Conservation (phyloP, 2,113 vertebrate species). For the Anoplopoma fimbria region DNA sequence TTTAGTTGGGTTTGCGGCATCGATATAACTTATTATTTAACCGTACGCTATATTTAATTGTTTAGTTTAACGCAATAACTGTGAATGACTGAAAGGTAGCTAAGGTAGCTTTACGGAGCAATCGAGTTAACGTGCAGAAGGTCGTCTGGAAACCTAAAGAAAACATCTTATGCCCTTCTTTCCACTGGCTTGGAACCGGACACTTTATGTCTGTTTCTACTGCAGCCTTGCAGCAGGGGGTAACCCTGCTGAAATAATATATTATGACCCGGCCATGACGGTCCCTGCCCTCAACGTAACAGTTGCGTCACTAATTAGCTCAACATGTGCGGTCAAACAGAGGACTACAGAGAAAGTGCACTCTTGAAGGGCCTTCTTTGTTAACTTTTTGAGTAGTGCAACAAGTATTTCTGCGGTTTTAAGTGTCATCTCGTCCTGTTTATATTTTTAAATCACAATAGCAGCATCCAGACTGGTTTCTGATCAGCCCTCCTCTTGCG, state of each 20-base stretch:
- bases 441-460: not conserved
- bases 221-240: slow-evolving; percentile 21
- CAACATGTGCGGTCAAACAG: slow-evolving; percentile 47
- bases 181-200: slow-evolving; percentile 9
- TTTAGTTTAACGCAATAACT: not conserved
- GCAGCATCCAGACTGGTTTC: not conserved
- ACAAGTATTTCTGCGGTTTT: too few relatives aligned
- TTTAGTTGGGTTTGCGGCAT: not conserved
- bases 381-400: not conserved
- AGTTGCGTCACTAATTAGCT: slow-evolving; percentile 28
- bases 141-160: not conserved
- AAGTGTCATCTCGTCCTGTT: not conserved
- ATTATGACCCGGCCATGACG: slow-evolving; percentile 28
- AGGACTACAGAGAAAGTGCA: too few relatives aligned
- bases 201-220: slow-evolving; percentile 5
- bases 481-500: not conserved
- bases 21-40: not conserved
- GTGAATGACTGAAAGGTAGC: too few relatives aligned
- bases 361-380: not conserved
- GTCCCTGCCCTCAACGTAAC: slow-evolving; percentile 31
- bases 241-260: slow-evolving; percentile 28
- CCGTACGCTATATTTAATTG: not conserved
- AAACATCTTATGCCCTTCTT: slow-evolving; percentile 4
- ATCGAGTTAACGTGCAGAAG: not conserved
- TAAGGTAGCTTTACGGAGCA: not conserved